Evolutionary conservation across 1,140 invertebrate species (phyloP).

Genomic region (Drosophila simulans): DNA sequence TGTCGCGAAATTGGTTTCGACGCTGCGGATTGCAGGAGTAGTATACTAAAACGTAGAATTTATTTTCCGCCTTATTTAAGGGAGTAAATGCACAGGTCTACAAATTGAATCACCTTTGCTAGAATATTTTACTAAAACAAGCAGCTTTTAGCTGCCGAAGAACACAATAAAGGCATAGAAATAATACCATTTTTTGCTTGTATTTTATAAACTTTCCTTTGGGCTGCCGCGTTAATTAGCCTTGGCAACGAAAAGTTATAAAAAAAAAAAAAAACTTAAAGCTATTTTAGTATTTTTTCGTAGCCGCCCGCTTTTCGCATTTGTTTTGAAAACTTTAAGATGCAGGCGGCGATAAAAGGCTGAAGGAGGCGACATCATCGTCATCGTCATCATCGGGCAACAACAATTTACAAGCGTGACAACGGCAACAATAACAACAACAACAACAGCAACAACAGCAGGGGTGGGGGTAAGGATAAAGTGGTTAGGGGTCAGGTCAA

Average conservation of each 20-base stretch:
- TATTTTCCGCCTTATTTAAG: not conserved
- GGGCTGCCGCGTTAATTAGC: conserved; percentile 56
- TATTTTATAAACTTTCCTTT: not conserved
- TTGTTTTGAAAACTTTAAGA: conserved; percentile 72
- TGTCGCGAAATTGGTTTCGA: conserved; percentile 66
- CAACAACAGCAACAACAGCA: conserved; percentile 5
- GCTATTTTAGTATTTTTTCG: conserved; percentile 20
- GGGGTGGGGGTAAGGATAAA: conserved; percentile 6
- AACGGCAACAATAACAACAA: conserved; percentile 36
- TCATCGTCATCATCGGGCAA: conserved; percentile 38
- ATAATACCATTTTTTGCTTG: not conserved
- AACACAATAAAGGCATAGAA: not conserved
- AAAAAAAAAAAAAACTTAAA: conserved; percentile 1
- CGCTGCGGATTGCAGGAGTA: conserved; percentile 8
- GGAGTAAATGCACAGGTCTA: too few relatives aligned
- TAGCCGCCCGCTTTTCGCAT: conserved; percentile 41
- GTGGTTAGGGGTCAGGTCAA: conserved; percentile 40
- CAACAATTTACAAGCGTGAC: conserved; percentile 70
- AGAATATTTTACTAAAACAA: not conserved
- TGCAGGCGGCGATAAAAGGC: conserved; percentile 64
- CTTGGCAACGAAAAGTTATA: conserved; percentile 33
- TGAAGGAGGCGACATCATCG: conserved; percentile 46
- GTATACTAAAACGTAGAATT: not conserved
- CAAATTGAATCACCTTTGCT: not conserved
- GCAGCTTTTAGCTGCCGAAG: not conserved